These are phyloP conservation scores for Eucera pruinosa DNA, from an alignment of 2,888 invertebrate species.

Conservation along the genomic window DNA sequence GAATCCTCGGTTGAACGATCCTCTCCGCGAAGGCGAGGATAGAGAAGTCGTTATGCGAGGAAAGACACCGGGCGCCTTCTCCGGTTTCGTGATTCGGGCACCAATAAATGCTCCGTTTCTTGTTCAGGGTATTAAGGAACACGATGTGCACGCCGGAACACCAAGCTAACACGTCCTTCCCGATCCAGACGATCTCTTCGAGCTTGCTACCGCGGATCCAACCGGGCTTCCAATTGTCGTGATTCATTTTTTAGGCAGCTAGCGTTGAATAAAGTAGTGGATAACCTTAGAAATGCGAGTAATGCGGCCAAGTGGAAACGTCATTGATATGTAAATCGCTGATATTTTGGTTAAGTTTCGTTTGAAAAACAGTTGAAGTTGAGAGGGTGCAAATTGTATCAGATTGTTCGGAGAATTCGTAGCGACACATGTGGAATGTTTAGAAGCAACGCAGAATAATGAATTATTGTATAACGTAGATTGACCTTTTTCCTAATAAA, in stretches of 20 bases:
- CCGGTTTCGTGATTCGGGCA: slow-evolving; percentile 66
- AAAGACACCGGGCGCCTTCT: slow-evolving; percentile 77
- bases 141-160: slow-evolving; percentile 75
- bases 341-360: not conserved
- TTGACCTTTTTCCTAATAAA: too few relatives aligned
- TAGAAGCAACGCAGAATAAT: too few relatives aligned
- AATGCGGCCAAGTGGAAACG: fast-evolving
- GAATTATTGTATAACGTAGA: too few relatives aligned
- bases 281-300: slow-evolving; percentile 26
- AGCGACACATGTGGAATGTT: too few relatives aligned
- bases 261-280: not conserved
- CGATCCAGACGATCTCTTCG: slow-evolving; percentile 77
- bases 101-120: slow-evolving; percentile 62
- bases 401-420: too few relatives aligned
- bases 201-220: slow-evolving; percentile 79
- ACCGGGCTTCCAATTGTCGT: slow-evolving; percentile 68
- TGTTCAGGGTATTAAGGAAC: slow-evolving; percentile 72
- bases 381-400: not conserved
- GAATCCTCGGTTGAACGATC: slow-evolving; percentile 87
- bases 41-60: slow-evolving; percentile 79
- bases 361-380: slow-evolving; percentile 24
- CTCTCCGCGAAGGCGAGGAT: slow-evolving; percentile 87
- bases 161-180: slow-evolving; percentile 78
- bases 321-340: too few relatives aligned
- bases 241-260: slow-evolving; percentile 15